Conservation (phyloP, 2,113 vertebrate species). For the Protobothrops mucrosquamatus region DNA sequence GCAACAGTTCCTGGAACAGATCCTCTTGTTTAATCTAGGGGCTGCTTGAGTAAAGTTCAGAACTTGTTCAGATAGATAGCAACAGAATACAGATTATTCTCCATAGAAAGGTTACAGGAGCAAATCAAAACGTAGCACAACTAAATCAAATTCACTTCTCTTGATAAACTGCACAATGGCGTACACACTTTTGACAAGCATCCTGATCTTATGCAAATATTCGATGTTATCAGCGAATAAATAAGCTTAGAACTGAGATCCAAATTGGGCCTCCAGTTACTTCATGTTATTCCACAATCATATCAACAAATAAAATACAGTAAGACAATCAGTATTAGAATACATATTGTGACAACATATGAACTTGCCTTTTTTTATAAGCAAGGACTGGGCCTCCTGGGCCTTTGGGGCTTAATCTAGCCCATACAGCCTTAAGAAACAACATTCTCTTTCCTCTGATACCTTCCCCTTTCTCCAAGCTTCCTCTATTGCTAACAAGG, state of each 20-base stretch:
- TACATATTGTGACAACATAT: background rate
- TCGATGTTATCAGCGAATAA: background rate
- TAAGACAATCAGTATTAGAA: background rate
- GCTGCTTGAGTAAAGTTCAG: background rate
- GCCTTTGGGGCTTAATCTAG: background rate
- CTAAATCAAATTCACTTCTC: constrained; percentile 25
- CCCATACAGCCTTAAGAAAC: background rate
- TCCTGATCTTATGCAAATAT: background rate
- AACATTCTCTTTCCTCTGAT: background rate
- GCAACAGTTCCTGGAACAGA: background rate
- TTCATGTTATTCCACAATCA: background rate
- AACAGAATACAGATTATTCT: background rate
- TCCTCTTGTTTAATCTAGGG: background rate
- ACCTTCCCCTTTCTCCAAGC: background rate
- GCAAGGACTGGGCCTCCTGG: background rate
- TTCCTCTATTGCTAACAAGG: background rate
- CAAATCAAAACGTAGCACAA: background rate
- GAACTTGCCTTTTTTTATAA: background rate
- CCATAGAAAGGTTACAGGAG: constrained; percentile 31
- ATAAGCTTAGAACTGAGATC: background rate
- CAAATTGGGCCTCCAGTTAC: background rate
- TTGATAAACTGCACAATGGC: background rate
- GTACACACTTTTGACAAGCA: background rate
- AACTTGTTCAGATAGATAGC: constrained; percentile 15
- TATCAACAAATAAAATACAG: background rate